phyloP scores from a whole-genome alignment of 1,140 invertebrate genomes.

The Drosophila paulistorum region DNA sequence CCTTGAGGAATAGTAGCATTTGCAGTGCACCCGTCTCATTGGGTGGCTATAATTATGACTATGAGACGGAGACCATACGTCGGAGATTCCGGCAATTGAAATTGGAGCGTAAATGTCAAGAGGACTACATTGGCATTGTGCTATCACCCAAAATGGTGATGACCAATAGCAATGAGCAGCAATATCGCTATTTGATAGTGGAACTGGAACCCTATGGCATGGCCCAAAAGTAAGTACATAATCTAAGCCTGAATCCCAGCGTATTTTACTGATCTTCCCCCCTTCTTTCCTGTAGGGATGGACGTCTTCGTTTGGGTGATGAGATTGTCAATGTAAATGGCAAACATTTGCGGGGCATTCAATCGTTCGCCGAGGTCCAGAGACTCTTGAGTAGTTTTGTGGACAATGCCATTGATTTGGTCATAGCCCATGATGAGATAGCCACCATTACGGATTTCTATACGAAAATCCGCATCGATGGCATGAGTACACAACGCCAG shows the following conservation, averaged over 20 bases:
- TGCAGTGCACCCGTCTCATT: slow-evolving; percentile 75
- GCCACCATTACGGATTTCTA: slow-evolving; percentile 78
- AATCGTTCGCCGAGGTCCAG: slow-evolving; percentile 86
- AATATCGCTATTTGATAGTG: slow-evolving; percentile 91
- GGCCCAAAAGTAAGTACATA: slow-evolving; percentile 87
- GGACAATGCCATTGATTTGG: slow-evolving; percentile 85
- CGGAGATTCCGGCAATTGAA: slow-evolving; percentile 85
- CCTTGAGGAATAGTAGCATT: slow-evolving; percentile 63
- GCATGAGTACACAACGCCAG: slow-evolving; percentile 61
- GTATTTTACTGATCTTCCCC: neutral
- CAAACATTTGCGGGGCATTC: slow-evolving; percentile 89
- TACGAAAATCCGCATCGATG: slow-evolving; percentile 80
- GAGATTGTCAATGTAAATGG: slow-evolving; percentile 95
- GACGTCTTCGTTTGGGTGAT: slow-evolving; percentile 90
- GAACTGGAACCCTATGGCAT: slow-evolving; percentile 91
- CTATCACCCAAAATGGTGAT: slow-evolving; percentile 87
- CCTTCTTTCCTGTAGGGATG: slow-evolving; percentile 85
- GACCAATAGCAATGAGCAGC: slow-evolving; percentile 84
- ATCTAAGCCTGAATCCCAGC: neutral
- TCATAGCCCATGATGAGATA: slow-evolving; percentile 85
- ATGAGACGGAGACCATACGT: slow-evolving; percentile 76
- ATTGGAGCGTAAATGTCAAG: slow-evolving; percentile 85
- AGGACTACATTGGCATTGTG: slow-evolving; percentile 88
- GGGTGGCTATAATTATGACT: slow-evolving; percentile 79
- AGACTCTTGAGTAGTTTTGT: slow-evolving; percentile 82